These are phyloP conservation scores for Mellivora capensis DNA, from an alignment of 2,113 vertebrate genomes.

Conservation along the genomic window DNA sequence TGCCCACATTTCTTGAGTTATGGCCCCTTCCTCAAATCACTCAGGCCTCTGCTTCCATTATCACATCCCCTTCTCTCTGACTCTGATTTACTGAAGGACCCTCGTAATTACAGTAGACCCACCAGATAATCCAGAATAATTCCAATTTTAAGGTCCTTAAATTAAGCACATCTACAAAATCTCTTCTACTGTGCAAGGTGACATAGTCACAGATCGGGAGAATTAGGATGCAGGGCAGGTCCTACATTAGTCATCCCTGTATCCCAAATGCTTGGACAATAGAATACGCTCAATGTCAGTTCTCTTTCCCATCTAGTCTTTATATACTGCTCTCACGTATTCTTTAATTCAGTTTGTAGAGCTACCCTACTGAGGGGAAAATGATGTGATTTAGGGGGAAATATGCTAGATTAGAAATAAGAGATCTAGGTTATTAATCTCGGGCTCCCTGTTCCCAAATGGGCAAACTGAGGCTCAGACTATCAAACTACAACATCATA, in stretches of 20 bases:
- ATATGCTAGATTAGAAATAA: neutral
- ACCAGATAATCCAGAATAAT: neutral
- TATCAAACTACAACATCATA: neutral
- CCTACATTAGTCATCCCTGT: too few species aligned
- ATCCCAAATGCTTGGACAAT: neutral
- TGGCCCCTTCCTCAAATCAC: neutral
- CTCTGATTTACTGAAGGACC: neutral
- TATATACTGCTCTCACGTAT: neutral
- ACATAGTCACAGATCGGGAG: neutral
- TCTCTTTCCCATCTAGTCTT: neutral
- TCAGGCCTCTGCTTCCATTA: neutral
- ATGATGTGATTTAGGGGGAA: neutral
- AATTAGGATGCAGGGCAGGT: neutral
- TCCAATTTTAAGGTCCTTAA: neutral
- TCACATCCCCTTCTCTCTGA: neutral
- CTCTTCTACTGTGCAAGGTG: neutral
- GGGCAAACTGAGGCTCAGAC: neutral
- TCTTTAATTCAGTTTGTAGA: neutral
- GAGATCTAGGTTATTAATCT: neutral
- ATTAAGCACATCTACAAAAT: neutral
- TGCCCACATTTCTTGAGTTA: neutral
- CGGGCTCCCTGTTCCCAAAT: neutral
- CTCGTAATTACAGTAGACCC: neutral
- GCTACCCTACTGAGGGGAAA: neutral
- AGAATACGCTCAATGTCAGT: neutral